Conservation (phyloP, 2,888 invertebrate genomes). For the Tanytarsus gracilentus region DNA sequence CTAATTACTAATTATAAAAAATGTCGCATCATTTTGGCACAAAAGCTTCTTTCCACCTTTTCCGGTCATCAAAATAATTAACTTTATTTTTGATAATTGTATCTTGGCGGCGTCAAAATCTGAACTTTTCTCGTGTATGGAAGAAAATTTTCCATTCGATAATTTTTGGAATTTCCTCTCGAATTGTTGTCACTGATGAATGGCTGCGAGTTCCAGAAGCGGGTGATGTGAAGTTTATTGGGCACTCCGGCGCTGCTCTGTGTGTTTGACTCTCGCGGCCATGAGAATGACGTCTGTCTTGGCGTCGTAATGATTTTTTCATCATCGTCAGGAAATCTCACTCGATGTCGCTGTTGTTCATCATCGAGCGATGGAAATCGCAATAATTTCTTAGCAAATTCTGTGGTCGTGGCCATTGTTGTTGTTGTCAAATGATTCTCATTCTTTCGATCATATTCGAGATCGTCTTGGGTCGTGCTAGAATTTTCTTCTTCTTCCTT, state of each 20-base stretch:
- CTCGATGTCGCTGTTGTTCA: background rate
- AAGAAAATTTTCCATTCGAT: background rate
- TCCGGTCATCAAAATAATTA: no score
- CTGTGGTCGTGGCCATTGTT: background rate
- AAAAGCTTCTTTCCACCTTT: background rate
- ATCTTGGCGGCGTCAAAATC: background rate
- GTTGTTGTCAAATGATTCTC: background rate
- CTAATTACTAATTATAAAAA: no score
- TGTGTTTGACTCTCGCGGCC: slow-evolving; percentile 5
- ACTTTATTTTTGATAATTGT: background rate
- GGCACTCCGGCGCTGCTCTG: no score
- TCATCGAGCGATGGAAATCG: background rate
- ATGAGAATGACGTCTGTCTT: background rate
- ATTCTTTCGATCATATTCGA: background rate
- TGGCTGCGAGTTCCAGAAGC: slow-evolving; percentile 16
- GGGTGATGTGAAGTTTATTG: no score
- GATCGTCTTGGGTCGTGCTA: no score
- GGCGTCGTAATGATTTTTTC: background rate
- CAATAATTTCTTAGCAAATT: no score
- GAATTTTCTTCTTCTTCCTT: no score
- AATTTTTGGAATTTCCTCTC: slow-evolving; percentile 5
- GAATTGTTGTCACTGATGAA: background rate
- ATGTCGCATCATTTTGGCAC: background rate
- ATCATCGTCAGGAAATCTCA: slow-evolving; percentile 9
- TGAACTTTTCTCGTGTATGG: slow-evolving; percentile 8